Base-by-base conservation (phyloP, 1,140 invertebrate species). In the Delia radicum region DNA sequence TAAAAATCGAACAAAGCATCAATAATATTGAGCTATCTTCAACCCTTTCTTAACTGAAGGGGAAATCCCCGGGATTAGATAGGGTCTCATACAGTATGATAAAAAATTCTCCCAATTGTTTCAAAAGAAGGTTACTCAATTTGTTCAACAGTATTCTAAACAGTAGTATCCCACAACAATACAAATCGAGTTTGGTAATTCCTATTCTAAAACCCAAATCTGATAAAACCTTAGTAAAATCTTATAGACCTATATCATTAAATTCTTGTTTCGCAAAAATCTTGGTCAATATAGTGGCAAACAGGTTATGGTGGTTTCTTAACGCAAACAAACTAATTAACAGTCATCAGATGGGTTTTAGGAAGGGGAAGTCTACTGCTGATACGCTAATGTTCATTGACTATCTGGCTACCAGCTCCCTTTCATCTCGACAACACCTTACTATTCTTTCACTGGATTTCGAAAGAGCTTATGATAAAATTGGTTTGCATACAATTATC, bases 361-460 rank as follows among this genome's bases (percentile, higher is more conserved):
- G 42, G 55, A 72, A 28, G 18, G 69, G 33, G 24, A 75, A 73
- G 46, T 42, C 69, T 15, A 29, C 37, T 48, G 6, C 61, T 3
- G 48, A 75, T 62, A 18, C 24, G 42, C 61, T 77, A 6, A n/a
- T 72, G 24, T 65, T 33, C 15, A 33, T 73, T 42, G 71, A 75
- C 10, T 13, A 78, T 65, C 28, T 76, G 24, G 33, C 75, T 62
- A 31, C 46, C 62, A 42, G 33, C 12, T 18, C 33, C 8, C 28
- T 78, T 15, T 27, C 42, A 6, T 27, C 26, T 26, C 74, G 63
- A 74, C 74, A 74, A n/a, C 77, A 78, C 69, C 12, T 73, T 33
- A 67, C 74, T 24, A 71, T 77, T 5, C 8, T 75, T 4, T 77
- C 74, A 26, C 46, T 77, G 15, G 78, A 78, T 71, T 77, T 78